Conservation (phyloP, 1,140 invertebrate species). For the Drosophila gunungcola region DNA sequence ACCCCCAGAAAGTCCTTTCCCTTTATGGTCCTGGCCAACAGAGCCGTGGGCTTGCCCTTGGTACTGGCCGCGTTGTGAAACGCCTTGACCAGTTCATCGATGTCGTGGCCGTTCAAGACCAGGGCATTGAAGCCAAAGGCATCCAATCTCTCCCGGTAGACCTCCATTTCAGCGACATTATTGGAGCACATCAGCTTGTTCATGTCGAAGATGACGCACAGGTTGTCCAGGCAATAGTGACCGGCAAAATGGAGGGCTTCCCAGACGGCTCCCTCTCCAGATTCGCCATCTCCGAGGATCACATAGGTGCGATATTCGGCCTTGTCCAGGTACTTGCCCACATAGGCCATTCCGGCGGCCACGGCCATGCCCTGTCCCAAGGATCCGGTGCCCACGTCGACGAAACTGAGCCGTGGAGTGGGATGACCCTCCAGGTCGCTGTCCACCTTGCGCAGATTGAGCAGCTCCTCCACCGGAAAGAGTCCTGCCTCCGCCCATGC, state of each 20-base stretch:
- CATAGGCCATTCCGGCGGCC: constrained; percentile 99
- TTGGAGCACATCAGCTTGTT: constrained; percentile 98
- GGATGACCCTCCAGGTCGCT: constrained; percentile 99
- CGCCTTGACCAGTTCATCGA: constrained; percentile 94
- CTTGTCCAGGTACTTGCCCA: constrained; percentile 98
- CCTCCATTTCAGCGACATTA: constrained; percentile 94
- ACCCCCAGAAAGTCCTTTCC: constrained; percentile 95
- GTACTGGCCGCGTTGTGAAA: constrained; percentile 92
- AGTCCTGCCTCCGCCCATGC: constrained; percentile 99
- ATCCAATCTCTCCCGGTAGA: constrained; percentile 94
- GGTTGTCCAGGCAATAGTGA: constrained; percentile 97
- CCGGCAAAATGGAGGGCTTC: constrained; percentile 98
- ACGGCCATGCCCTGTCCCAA: constrained; percentile 98
- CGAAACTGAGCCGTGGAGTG: constrained; percentile 97
- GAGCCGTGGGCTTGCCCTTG: constrained; percentile 94
- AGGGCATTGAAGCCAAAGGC: constrained; percentile 97
- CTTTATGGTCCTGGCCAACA: constrained; percentile 98
- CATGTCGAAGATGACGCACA: constrained; percentile 98
- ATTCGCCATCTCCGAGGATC: constrained; percentile 98
- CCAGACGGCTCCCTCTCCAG: constrained; percentile 99
- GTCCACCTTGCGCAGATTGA: constrained; percentile 96
- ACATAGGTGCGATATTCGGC: constrained; percentile 97
- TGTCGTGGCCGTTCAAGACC: constrained; percentile 98
- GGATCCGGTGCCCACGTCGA: constrained; percentile 99
- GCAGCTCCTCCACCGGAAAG: constrained; percentile 92